These are phyloP conservation scores for Cettia cetti DNA, from an alignment of 2,113 vertebrate genomes.

Conservation along the genomic window DNA sequence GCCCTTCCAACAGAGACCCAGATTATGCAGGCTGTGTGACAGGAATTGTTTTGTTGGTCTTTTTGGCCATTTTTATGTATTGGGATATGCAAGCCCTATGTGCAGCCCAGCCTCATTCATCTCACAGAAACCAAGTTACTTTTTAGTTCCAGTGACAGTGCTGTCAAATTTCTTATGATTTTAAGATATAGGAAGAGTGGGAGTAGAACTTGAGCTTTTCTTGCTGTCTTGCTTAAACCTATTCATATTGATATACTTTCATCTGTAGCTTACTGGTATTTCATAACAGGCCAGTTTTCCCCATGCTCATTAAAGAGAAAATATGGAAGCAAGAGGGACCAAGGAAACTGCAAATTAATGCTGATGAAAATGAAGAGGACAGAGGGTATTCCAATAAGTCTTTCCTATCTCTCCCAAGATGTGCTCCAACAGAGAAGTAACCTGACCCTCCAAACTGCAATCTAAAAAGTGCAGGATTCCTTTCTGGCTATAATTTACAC, in stretches of 20 bases:
- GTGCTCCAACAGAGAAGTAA: not conserved
- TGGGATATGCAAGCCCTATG: not conserved
- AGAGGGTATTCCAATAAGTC: not conserved
- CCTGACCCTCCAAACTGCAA: not conserved
- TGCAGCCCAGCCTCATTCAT: not conserved
- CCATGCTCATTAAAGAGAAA: not conserved
- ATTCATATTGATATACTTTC: not conserved
- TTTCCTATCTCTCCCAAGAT: not conserved
- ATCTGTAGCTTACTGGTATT: not conserved
- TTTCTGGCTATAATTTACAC: not conserved
- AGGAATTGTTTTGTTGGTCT: not conserved
- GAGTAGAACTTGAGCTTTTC: not conserved
- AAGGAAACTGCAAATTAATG: not conserved
- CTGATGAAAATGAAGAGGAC: not conserved
- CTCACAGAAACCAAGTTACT: not conserved
- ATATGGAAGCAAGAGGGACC: not conserved
- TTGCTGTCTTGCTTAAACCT: not conserved
- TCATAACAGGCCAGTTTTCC: not conserved
- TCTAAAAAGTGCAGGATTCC: not conserved
- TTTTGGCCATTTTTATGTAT: not conserved
- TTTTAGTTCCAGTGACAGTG: not conserved
- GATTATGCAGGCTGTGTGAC: not conserved
- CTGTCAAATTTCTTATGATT: not conserved
- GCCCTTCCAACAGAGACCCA: not conserved
- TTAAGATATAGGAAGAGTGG: not conserved